Evolutionary conservation across 2,888 invertebrate species (phyloP).

Genomic region (Lasioglossum lativentre): DNA sequence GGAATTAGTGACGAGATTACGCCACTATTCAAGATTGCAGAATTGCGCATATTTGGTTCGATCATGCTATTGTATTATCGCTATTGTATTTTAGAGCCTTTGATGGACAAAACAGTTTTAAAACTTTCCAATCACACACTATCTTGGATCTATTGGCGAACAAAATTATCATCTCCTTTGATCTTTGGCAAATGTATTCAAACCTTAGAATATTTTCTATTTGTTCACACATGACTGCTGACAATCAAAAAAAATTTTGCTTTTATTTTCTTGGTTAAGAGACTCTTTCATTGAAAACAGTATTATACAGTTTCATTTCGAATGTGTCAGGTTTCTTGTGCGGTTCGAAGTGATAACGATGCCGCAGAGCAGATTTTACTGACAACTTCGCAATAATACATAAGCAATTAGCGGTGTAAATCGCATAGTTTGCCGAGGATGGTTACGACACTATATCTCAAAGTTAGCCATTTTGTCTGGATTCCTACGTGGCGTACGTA

Average conservation of each 20-base stretch:
- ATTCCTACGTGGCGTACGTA: background rate
- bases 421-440: background rate
- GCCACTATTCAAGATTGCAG: background rate
- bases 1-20: background rate
- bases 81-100: background rate
- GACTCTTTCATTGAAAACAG: background rate
- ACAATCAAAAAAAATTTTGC: background rate
- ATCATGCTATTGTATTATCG: background rate
- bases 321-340: background rate
- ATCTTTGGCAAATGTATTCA: background rate
- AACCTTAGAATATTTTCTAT: background rate
- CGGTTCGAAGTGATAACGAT: background rate
- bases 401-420: background rate
- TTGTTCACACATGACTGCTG: background rate
- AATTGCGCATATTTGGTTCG: background rate
- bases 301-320: background rate
- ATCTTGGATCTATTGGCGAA: background rate
- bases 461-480: conserved; percentile 14
- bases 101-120: background rate
- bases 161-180: background rate
- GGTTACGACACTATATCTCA: conserved; percentile 29
- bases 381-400: background rate
- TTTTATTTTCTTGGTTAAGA: background rate
- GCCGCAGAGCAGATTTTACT: background rate
- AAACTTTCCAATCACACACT: background rate